Conservation (phyloP, 92 coral and sea anemone genomes). For the Diadumene lineata region DNA sequence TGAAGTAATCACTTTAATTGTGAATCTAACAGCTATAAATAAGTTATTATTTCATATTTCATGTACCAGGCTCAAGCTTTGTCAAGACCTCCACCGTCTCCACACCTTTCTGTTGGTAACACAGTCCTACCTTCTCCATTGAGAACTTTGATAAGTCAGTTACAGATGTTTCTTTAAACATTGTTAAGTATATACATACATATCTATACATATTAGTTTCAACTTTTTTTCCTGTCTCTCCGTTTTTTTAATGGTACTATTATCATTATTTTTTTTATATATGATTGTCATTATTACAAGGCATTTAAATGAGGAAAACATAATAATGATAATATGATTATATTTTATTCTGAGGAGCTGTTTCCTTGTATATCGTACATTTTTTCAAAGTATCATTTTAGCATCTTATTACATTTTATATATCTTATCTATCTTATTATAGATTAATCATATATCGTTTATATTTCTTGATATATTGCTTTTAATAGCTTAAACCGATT, state of each 20-base stretch:
- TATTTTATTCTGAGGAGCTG: constrained; percentile 25
- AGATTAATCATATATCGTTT: not conserved
- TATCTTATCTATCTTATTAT: not conserved
- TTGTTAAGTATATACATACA: constrained; percentile 4
- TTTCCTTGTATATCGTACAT: constrained; percentile 1
- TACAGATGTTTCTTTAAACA: constrained; percentile 32
- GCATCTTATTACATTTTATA: not conserved
- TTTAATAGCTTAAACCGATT: not conserved
- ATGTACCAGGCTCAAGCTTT: constrained; percentile 2
- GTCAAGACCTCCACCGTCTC: not conserved
- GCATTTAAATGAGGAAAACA: too few species aligned
- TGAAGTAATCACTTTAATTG: too few species aligned
- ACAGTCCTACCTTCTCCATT: constrained; percentile 22
- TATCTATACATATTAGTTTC: not conserved
- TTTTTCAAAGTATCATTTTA: not conserved
- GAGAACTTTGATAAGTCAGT: constrained; percentile 27
- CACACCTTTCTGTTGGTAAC: not conserved
- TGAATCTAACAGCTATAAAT: too few species aligned
- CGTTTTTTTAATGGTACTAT: constrained; percentile 1
- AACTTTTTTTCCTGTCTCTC: not conserved
- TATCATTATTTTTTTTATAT: constrained; percentile 5
- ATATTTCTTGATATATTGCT: too few species aligned
- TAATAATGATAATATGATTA: too few species aligned
- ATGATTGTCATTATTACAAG: not conserved
- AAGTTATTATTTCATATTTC: too few species aligned